phyloP scores from a whole-genome alignment of 2,797 vertebrate genomes.

The Lophura swinhoii region DNA sequence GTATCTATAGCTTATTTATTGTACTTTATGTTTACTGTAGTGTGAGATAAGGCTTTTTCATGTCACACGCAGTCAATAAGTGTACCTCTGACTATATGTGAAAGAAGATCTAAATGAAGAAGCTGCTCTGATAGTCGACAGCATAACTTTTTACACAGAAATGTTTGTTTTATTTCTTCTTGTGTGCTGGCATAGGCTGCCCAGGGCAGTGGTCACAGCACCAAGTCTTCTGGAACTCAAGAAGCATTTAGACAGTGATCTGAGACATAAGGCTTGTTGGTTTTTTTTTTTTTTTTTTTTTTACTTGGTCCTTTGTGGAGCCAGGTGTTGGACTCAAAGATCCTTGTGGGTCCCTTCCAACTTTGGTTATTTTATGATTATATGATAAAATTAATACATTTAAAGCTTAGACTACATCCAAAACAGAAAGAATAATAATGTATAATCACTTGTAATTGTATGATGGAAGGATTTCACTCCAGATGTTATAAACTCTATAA shows the following conservation, averaged over 20 bases:
- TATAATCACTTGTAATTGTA: not conserved
- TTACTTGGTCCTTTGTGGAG: not conserved
- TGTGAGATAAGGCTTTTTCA: not conserved
- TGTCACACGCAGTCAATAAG: not conserved
- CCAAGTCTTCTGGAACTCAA: not conserved
- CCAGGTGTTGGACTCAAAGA: not conserved
- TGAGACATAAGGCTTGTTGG: not conserved
- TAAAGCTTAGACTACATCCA: not conserved
- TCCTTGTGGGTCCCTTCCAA: not conserved
- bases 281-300: not conserved
- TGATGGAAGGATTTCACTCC: not conserved
- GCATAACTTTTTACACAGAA: not conserved
- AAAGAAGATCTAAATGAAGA: not conserved
- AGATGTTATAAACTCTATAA: not conserved
- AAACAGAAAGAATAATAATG: not conserved
- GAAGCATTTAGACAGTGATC: not conserved
- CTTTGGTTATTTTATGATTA: not conserved
- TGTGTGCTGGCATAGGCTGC: not conserved
- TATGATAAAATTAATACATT: not conserved
- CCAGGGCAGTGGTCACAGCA: not conserved
- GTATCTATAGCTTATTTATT: not conserved
- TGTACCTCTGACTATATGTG: not conserved
- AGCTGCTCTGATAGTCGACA: not conserved
- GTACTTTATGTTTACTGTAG: not conserved
- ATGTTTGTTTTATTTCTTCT: not conserved